These are phyloP conservation scores for Ormyrus labotus DNA, from an alignment of 2,888 invertebrate species.

Conservation along the genomic window DNA sequence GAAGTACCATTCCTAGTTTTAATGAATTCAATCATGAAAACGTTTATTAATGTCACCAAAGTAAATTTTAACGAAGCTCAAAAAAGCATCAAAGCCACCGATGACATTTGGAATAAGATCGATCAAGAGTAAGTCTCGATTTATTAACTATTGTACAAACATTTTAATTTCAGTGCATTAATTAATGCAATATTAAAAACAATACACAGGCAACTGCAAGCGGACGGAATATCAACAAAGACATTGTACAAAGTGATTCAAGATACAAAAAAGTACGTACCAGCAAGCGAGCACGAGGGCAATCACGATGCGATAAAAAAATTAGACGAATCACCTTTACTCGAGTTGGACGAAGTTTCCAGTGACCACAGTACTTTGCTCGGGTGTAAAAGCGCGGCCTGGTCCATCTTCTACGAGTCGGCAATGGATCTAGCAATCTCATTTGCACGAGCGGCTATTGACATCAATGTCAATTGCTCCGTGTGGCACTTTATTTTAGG, in stretches of 20 bases:
- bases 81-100: not conserved
- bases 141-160: no score
- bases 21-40: conserved; percentile 4
- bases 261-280: conserved; percentile 8
- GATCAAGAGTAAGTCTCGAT: conserved; percentile 4
- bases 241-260: not conserved
- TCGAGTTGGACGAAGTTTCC: not conserved
- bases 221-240: not conserved
- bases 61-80: not conserved
- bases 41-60: not conserved
- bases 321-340: not conserved
- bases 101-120: not conserved
- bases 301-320: not conserved
- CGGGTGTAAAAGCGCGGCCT: conserved; percentile 18
- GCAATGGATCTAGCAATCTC: not conserved
- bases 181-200: no score
- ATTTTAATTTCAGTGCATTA: no score
- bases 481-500: conserved; percentile 27
- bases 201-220: not conserved
- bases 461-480: not conserved
- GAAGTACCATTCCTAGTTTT: not conserved
- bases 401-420: not conserved
- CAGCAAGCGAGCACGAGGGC: not conserved
- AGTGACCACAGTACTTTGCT: not conserved
- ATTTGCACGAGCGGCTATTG: not conserved